Evolutionary conservation across 2,888 invertebrate species (phyloP), one percentile per base, ranked within the genome.

Genomic region (Apoda limacodes): DNA sequence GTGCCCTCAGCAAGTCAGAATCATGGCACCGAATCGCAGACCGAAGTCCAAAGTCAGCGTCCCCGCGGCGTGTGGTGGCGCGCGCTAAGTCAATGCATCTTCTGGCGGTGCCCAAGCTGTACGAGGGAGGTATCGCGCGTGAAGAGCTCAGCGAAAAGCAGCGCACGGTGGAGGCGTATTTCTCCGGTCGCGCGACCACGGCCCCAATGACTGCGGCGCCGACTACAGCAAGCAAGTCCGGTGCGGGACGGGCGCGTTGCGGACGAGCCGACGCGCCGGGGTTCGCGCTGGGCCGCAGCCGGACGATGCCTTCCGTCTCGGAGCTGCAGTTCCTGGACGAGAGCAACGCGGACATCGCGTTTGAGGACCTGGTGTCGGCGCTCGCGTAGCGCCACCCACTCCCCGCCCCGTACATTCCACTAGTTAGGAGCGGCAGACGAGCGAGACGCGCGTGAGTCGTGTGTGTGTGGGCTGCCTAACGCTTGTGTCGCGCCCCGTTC

Each of bases 331-430:
- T 84, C 59, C 81, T 88, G 56, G 91, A 90, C 68, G 91, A 90
- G 67, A 87, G 82, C 70, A 91, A 93, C 74, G 90, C 93, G 38
- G 94, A 94, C 63, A 88, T 88, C 78, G 92, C 92, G 47, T 94
- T 94, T 81, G 93, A 94, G 65, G 88, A 89, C 70, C 84, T 94
- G 52, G 91, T 93, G 82, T 82, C 83, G 75, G 82, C 67, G 69
- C 75, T 80, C 60, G 69, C 75, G 56, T 76, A 72, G 49, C 60
- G 57, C 50, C 52, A 28, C 29, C 21, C 57, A 52, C 50, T 51
- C 48, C 52, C 50, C 51, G 39, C 45, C 25, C 28, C 45, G 37
- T 40, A 70, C 76, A 76, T 76, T 76, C 76, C 76, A 71, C 69
- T 71, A 65, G 67, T 60, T 67, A 69, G 64, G 58, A 60, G 59